phyloP scores from a whole-genome alignment of 2,888 invertebrate genomes.

The Chrysomela aeneicollis region DNA sequence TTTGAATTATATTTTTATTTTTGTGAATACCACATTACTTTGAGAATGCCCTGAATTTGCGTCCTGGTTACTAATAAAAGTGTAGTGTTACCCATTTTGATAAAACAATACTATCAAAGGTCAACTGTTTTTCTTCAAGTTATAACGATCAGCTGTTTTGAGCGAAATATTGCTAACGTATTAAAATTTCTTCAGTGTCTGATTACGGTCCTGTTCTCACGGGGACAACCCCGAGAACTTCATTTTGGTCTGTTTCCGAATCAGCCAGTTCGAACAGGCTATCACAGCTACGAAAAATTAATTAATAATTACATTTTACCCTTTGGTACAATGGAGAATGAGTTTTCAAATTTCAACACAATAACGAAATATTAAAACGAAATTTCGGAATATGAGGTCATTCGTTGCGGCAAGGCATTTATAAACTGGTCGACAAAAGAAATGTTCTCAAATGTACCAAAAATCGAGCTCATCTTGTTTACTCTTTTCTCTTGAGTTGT shows the following conservation, averaged over 20 bases:
- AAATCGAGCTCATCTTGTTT: too few species aligned
- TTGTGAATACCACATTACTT: too few species aligned
- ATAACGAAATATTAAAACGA: slow-evolving; percentile 40
- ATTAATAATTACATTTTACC: slow-evolving; percentile 44
- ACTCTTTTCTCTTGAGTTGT: too few species aligned
- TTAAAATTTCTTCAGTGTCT: not conserved
- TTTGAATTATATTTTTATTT: too few species aligned
- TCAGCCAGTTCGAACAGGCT: slow-evolving; percentile 43
- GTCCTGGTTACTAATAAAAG: too few species aligned
- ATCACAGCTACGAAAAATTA: slow-evolving; percentile 47
- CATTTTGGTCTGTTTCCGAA: slow-evolving; percentile 44
- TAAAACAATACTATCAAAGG: too few species aligned
- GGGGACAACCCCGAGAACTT: slow-evolving; percentile 34
- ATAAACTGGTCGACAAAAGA: not conserved
- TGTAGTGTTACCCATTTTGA: too few species aligned
- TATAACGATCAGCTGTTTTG: too few species aligned
- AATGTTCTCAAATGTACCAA: not conserved
- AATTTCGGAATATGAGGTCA: slow-evolving; percentile 34
- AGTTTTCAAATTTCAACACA: slow-evolving; percentile 44
- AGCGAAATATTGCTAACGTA: too few species aligned
- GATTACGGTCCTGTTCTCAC: slow-evolving; percentile 20
- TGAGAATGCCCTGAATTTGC: too few species aligned
- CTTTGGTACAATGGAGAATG: slow-evolving; percentile 36
- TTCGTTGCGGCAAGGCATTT: slow-evolving; percentile 18
- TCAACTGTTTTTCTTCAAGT: too few species aligned